A percentile compares a stretch with the other conserved stretches of the same genome.
Evolutionary conservation across 2,113 vertebrate species (phyloP).

Genomic region (Lichenostomus cassidix): DNA sequence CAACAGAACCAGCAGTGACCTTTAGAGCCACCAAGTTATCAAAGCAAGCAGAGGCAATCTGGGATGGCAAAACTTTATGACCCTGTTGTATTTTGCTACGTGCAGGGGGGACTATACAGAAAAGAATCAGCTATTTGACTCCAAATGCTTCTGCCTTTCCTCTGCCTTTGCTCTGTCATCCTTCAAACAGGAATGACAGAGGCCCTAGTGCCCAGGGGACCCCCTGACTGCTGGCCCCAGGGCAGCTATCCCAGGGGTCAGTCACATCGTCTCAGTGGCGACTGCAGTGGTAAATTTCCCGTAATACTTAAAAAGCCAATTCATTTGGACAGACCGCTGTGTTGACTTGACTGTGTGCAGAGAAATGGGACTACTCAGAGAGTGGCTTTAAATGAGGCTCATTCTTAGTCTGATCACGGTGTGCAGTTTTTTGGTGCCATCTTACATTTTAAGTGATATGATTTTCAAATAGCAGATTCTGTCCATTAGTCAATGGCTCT

Average conservation of each 20-base stretch:
- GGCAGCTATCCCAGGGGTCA: not conserved
- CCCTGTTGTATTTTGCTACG: not conserved
- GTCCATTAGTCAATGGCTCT: slow-evolving; percentile 21
- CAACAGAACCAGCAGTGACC: not conserved
- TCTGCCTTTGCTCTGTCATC: not conserved
- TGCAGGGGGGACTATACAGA: not conserved
- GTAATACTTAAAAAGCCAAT: not conserved
- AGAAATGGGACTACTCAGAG: not conserved
- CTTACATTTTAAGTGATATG: slow-evolving; percentile 48
- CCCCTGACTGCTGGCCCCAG: not conserved
- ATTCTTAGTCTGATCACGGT: slow-evolving; percentile 39
- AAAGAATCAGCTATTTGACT: not conserved
- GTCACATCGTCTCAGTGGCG: fast-evolving
- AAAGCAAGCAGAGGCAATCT: not conserved
- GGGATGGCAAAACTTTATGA: not conserved
- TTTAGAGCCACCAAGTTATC: not conserved
- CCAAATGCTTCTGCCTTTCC: not conserved
- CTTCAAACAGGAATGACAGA: not conserved
- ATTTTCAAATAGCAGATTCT: slow-evolving; percentile 48
- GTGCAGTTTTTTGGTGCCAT: slow-evolving; percentile 36
- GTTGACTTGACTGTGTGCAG: not conserved
- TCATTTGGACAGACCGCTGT: not conserved
- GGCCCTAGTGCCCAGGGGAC: too few relatives aligned
- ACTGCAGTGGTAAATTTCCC: not conserved
- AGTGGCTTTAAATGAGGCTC: slow-evolving; percentile 7